These are phyloP conservation scores for Amphiprion percula DNA, from an alignment of 2,113 vertebrate species.

Conservation along the genomic window DNA sequence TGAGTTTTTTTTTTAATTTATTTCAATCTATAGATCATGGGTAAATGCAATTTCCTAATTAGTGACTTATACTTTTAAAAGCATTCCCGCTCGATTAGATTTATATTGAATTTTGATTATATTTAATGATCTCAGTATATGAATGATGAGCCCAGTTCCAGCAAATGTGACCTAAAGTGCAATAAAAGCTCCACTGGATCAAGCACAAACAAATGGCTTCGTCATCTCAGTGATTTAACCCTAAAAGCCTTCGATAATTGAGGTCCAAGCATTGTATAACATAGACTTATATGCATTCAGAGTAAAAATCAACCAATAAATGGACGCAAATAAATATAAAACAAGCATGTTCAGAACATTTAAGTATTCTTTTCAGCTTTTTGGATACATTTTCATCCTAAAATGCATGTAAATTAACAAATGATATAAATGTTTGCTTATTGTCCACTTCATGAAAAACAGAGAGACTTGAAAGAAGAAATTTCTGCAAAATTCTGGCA, in stretches of 20 bases:
- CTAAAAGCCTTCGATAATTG: conserved; percentile 30
- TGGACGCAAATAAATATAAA: not conserved
- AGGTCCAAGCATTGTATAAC: conserved; percentile 11
- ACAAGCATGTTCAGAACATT: not conserved
- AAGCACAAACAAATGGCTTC: not conserved
- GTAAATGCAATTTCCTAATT: conserved; percentile 27
- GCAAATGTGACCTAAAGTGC: conserved; percentile 33
- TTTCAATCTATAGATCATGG: not conserved
- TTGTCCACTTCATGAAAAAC: not conserved
- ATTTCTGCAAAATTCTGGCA: not conserved
- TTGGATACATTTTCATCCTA: not conserved
- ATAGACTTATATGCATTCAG: not conserved
- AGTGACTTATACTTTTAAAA: conserved; percentile 24
- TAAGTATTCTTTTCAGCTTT: not conserved
- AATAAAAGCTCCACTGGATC: conserved; percentile 20
- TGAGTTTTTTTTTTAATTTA: not conserved
- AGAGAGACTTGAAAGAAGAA: not conserved
- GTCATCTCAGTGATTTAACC: not conserved
- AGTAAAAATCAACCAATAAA: not conserved
- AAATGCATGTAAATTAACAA: conserved; percentile 10
- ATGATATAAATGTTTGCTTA: not conserved
- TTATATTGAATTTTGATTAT: conserved; percentile 26
- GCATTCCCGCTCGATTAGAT: conserved; percentile 11
- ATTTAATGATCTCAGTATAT: conserved; percentile 13
- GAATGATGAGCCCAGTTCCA: conserved; percentile 48